These are phyloP conservation scores for Pituophis catenifer DNA, from an alignment of 2,113 vertebrate species.

Conservation along the genomic window DNA sequence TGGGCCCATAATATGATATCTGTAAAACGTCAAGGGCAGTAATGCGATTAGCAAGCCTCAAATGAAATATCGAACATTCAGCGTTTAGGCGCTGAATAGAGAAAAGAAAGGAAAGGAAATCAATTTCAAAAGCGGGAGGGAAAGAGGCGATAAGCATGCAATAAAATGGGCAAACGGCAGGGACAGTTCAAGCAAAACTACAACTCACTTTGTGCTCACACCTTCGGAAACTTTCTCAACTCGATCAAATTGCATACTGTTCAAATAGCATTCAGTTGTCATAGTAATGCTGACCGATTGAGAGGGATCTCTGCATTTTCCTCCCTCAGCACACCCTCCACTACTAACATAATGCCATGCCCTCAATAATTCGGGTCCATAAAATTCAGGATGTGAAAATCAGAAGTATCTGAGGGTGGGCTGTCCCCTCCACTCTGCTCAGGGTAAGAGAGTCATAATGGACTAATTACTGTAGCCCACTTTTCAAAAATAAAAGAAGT, in stretches of 20 bases:
- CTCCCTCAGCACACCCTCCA: conserved; percentile 42
- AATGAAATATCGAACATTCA: conserved; percentile 91
- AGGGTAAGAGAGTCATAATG: conserved; percentile 82
- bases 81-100: conserved; percentile 82
- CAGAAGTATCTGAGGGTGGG: conserved; percentile 83
- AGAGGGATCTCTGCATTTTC: conserved; percentile 64
- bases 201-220: conserved; percentile 61
- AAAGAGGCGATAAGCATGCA: conserved; percentile 81
- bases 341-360: conserved; percentile 47
- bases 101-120: conserved; percentile 83
- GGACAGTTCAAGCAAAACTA: conserved; percentile 66
- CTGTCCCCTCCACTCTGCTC: conserved; percentile 70
- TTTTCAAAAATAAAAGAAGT: conserved; percentile 68
- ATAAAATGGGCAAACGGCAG: conserved; percentile 76
- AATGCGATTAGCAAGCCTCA: conserved; percentile 87
- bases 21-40: conserved; percentile 88
- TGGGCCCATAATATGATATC: conserved; percentile 89
- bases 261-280: conserved; percentile 74
- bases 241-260: conserved; percentile 53
- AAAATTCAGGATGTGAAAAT: conserved; percentile 86
- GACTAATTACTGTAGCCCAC: conserved; percentile 82
- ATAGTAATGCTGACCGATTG: conserved; percentile 64
- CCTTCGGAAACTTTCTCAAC: conserved; percentile 59
- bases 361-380: conserved; percentile 74
- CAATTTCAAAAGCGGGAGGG: conserved; percentile 85